Evolutionary conservation across 2,113 vertebrate genomes (phyloP), one percentile per base, ranked within the genome.

Genomic region (Piaya cayana): DNA sequence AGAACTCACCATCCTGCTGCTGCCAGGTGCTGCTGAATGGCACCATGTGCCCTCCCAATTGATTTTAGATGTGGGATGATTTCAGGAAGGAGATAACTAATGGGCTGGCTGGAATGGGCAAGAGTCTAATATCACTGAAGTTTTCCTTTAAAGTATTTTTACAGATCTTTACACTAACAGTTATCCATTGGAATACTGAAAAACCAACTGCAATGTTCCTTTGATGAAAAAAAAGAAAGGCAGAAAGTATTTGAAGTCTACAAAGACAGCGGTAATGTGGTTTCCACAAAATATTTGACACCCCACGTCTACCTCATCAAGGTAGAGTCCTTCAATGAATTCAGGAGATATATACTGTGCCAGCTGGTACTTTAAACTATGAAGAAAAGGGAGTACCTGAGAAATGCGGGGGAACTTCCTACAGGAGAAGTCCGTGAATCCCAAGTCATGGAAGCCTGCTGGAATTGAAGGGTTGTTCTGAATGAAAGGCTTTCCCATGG

Each of bases 381-480:
- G 8, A 22, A 25, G 32, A 77, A 76, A 5, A 53, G 5, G 56
- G 27, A 19, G 29, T 98, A 99, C 99, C 99, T 99, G 99, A 89
- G 99, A 99, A 92, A 99, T 99, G 86, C 98, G 98, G 45, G 99
- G 98, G 63, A 99, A 99, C 97, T 99, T 99, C 93, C 98, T 98
- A 95, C 99, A 99, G 96, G 99, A 99, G 98, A 99, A 99, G 98
- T 99, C 99, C 0, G 99, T 99, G 98, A 99, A 99, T 86, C 99
- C 99, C 93, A 99, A 97, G 95, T 99, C 99, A 0, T 99, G 99
- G 98, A 99, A 99, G 95, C 99, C 99, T 43, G 98, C 98, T 4
- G 99, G 99, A 97, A 99, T 99, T 8, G 99, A 99, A 92, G 99
- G 99, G 97, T 99, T 99, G 98, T 98, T 99, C 97, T 99, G 99